These are phyloP conservation scores for Rhynchomys soricoides DNA, from an alignment of 2,113 vertebrate genomes.

Conservation along the genomic window DNA sequence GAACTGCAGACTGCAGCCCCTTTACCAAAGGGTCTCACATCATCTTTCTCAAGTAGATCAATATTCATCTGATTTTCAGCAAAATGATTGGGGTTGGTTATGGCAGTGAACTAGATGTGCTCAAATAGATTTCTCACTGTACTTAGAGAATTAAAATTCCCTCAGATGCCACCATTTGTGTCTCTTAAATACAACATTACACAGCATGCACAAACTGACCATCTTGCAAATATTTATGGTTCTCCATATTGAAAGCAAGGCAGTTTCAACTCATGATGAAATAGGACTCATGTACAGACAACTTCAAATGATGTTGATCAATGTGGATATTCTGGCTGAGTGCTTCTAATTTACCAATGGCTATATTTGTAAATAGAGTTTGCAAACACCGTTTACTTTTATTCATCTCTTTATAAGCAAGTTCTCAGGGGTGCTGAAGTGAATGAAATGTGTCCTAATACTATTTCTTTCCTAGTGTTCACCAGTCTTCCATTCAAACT, in stretches of 20 bases:
- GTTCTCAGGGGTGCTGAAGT: background rate
- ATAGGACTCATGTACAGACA: background rate
- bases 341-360: background rate
- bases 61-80: background rate
- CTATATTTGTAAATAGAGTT: background rate
- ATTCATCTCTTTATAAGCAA: background rate
- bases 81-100: background rate
- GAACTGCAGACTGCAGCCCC: background rate
- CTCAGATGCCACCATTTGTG: background rate
- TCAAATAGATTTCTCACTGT: background rate
- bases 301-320: background rate
- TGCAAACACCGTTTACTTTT: background rate
- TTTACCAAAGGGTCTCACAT: background rate
- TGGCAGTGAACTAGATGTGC: background rate
- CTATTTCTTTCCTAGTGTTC: background rate
- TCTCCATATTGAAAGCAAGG: background rate
- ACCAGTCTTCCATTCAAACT: background rate
- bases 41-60: background rate
- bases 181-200: too few species aligned
- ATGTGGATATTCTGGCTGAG: background rate
- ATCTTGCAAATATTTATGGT: background rate
- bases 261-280: background rate
- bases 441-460: background rate
- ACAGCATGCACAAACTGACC: background rate
- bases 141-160: background rate